Conservation (phyloP, 1,140 invertebrate genomes). For the Gryon sp. region DNA sequence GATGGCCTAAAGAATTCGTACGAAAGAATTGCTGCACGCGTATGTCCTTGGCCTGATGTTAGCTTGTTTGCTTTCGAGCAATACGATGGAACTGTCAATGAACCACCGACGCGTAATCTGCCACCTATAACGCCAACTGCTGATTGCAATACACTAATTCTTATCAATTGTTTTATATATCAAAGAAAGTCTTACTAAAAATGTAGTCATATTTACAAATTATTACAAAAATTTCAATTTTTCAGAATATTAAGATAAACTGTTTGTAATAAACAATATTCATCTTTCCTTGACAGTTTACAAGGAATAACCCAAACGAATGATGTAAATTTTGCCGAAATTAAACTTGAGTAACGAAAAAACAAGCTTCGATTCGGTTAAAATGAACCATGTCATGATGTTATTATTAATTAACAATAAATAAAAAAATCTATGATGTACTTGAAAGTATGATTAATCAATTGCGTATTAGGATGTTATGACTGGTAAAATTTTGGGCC, state of each 20-base stretch:
- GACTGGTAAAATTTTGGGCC: constrained; percentile 15
- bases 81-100: constrained; percentile 61
- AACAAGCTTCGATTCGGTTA: background rate
- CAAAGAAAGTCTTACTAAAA: background rate
- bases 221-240: too few species aligned
- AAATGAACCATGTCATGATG: constrained; percentile 15
- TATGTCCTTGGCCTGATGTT: constrained; percentile 58
- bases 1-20: constrained; percentile 35
- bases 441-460: constrained; percentile 9
- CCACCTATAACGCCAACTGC: constrained; percentile 23
- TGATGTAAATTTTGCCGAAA: constrained; percentile 1
- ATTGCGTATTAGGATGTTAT: background rate
- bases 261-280: background rate
- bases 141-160: constrained; percentile 26
- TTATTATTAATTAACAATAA: constrained; percentile 19
- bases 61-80: constrained; percentile 55
- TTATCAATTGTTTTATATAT: constrained; percentile 6
- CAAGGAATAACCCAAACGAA: constrained; percentile 30
- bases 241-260: too few species aligned
- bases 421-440: constrained; percentile 19
- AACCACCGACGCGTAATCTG: constrained; percentile 54
- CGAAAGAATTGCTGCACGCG: constrained; percentile 46
- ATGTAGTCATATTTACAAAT: too few species aligned
- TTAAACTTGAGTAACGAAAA: too few species aligned
- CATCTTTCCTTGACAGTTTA: constrained; percentile 16